A percentile compares a stretch with the other conserved stretches of the same genome.
Conservation (phyloP, 2,888 invertebrate species). For the Sarcophaga carnaria region DNA sequence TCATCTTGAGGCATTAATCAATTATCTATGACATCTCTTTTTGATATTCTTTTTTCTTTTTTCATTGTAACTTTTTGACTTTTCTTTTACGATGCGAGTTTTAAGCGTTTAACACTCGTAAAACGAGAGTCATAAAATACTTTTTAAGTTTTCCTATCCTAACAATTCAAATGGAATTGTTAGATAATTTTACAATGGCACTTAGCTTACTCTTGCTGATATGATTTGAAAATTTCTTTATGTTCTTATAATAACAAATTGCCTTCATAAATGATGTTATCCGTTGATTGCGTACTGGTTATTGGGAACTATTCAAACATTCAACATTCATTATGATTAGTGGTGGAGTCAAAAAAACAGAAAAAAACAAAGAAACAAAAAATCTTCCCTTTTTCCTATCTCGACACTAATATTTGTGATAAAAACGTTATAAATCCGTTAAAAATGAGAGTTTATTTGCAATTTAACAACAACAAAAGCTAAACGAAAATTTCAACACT, state of each 20-base stretch:
- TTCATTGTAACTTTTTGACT: slow-evolving; percentile 3
- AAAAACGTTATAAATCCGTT: slow-evolving; percentile 34
- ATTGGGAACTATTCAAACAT: too few relatives aligned
- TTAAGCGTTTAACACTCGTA: slow-evolving; percentile 28
- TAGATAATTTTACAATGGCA: neutral
- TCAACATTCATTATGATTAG: too few relatives aligned
- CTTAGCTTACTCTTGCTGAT: neutral
- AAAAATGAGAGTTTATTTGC: neutral
- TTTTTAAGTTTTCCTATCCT: slow-evolving; percentile 3
- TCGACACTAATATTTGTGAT: neutral
- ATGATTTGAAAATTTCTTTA: slow-evolving; percentile 37
- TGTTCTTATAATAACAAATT: slow-evolving; percentile 25
- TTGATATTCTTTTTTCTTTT: neutral
- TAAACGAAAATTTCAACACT: slow-evolving; percentile 21
- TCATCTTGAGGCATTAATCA: slow-evolving; percentile 58
- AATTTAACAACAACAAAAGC: neutral
- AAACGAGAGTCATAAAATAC: slow-evolving; percentile 54
- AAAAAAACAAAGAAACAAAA: neutral
- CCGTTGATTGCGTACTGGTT: neutral
- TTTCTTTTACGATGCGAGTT: neutral
- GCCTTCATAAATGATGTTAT: slow-evolving; percentile 37
- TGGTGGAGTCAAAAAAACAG: too few relatives aligned
- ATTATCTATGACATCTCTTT: slow-evolving; percentile 49
- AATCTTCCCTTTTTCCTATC: neutral
- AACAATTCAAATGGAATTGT: slow-evolving; percentile 18